Conservation (phyloP, 1,140 invertebrate species). For the Drosophila mojavensis region DNA sequence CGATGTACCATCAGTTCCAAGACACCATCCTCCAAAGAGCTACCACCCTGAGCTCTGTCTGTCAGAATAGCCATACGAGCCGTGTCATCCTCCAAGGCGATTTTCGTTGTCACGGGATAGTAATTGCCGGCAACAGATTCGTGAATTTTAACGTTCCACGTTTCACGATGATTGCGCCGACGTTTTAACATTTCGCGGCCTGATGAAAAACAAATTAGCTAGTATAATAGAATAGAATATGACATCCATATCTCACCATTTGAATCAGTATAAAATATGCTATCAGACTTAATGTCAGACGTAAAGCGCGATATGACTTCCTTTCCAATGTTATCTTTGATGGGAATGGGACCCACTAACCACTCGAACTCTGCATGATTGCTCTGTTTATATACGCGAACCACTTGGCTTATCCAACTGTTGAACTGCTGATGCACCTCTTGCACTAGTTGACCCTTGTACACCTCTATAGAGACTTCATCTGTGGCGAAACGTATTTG, state of each 20-base stretch:
- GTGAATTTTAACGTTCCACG: slow-evolving; percentile 55
- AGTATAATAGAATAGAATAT: slow-evolving; percentile 63
- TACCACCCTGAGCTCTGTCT: slow-evolving; percentile 95
- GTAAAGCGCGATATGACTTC: slow-evolving; percentile 92
- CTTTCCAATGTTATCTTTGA: slow-evolving; percentile 90
- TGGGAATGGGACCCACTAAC: slow-evolving; percentile 97
- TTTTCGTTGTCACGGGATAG: slow-evolving; percentile 95
- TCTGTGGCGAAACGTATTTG: slow-evolving; percentile 52
- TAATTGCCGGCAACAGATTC: slow-evolving; percentile 90
- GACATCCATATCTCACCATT: slow-evolving; percentile 85
- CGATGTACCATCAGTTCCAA: slow-evolving; percentile 95
- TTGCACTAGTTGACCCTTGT: slow-evolving; percentile 89
- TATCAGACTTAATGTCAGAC: slow-evolving; percentile 87
- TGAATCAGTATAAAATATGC: slow-evolving; percentile 95
- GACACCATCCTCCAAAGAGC: slow-evolving; percentile 90
- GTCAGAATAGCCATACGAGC: slow-evolving; percentile 89
- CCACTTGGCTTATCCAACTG: slow-evolving; percentile 92
- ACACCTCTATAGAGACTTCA: slow-evolving; percentile 84
- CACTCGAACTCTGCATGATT: slow-evolving; percentile 94
- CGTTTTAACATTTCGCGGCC: slow-evolving; percentile 93
- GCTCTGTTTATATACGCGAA: slow-evolving; percentile 89
- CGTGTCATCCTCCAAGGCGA: slow-evolving; percentile 86
- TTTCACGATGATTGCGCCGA: slow-evolving; percentile 88
- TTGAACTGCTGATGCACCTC: slow-evolving; percentile 92
- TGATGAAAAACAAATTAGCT: not conserved